phyloP scores from a whole-genome alignment of 1,140 invertebrate species.

The Nymphalis io region DNA sequence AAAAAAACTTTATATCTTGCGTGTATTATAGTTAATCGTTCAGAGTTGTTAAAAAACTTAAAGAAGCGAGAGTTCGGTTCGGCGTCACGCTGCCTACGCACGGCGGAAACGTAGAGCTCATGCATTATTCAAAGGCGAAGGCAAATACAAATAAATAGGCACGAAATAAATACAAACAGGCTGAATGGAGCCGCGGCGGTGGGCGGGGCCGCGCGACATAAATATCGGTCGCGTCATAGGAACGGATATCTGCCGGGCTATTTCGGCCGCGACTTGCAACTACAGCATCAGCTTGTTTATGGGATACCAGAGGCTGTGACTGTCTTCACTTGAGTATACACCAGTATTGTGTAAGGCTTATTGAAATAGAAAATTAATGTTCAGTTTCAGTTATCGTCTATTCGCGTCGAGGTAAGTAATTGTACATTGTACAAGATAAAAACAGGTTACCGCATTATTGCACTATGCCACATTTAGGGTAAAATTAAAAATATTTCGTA shows the following conservation, averaged over 20 bases:
- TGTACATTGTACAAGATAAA: not conserved
- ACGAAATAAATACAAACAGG: slow-evolving; percentile 79
- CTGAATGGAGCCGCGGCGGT: slow-evolving; percentile 74
- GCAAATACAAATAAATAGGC: slow-evolving; percentile 80
- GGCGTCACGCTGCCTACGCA: slow-evolving; percentile 79
- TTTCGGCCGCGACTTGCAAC: slow-evolving; percentile 58
- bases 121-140: slow-evolving; percentile 77
- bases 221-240: slow-evolving; percentile 75
- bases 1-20: too few species aligned
- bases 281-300: slow-evolving; percentile 42
- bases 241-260: slow-evolving; percentile 68
- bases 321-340: not conserved
- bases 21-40: not conserved
- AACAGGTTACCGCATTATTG: not conserved
- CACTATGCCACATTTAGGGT: not conserved
- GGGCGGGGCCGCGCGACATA: slow-evolving; percentile 75
- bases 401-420: not conserved
- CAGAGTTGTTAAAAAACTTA: slow-evolving; percentile 2
- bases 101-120: slow-evolving; percentile 74
- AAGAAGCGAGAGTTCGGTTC: slow-evolving; percentile 44
- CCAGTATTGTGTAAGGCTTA: not conserved
- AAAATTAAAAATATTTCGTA: slow-evolving; percentile 4
- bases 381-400: not conserved
- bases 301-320: slow-evolving; percentile 14
- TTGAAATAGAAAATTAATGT: not conserved